These are phyloP conservation scores for Tipula lateralis DNA, from an alignment of 2,888 invertebrate genomes.

Conservation along the genomic window DNA sequence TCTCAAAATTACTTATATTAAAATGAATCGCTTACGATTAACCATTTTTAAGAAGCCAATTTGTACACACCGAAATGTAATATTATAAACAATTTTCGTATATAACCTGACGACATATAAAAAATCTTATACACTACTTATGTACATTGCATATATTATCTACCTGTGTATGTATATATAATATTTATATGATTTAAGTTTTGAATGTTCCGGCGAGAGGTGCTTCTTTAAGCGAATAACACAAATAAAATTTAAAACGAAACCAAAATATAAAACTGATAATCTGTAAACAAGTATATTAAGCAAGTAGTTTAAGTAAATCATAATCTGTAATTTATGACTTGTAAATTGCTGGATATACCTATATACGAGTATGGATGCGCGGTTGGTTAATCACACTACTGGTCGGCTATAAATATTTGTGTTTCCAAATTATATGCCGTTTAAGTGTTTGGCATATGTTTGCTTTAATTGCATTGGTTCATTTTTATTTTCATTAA, in stretches of 20 bases:
- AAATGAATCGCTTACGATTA: constrained; percentile 19
- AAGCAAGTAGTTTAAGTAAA: constrained; percentile 19
- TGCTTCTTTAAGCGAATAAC: background rate
- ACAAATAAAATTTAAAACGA: background rate
- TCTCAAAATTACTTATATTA: background rate
- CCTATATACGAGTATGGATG: background rate
- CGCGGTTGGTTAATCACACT: background rate
- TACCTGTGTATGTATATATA: background rate
- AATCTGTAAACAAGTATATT: constrained; percentile 24
- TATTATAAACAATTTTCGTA: background rate
- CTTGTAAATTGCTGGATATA: background rate
- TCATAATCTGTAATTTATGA: constrained; percentile 9
- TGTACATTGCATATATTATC: background rate
- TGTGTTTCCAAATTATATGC: background rate
- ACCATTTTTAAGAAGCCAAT: background rate
- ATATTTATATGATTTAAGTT: background rate
- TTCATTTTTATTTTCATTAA: background rate
- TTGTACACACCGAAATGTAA: background rate
- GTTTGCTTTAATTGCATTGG: background rate
- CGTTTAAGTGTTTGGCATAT: background rate
- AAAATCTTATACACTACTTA: background rate
- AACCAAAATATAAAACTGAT: background rate
- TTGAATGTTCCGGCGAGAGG: background rate
- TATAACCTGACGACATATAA: background rate
- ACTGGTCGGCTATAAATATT: background rate